Conservation (phyloP, 2,113 vertebrate species). For the Accipiter cooperii region DNA sequence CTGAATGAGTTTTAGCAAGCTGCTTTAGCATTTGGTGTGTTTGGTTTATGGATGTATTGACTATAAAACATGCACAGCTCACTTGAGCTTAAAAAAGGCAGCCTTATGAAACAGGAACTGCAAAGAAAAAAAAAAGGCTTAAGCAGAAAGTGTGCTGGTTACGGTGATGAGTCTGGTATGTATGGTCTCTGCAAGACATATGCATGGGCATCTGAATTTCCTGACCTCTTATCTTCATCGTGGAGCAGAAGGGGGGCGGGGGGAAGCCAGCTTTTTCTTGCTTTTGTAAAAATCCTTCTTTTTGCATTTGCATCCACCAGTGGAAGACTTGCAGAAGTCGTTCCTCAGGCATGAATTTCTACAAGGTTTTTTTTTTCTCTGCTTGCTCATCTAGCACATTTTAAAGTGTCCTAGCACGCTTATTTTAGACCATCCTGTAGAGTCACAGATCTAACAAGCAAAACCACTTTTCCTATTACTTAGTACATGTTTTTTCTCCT, state of each 20-base stretch:
- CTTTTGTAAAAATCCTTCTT: background rate
- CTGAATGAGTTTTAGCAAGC: conserved; percentile 27
- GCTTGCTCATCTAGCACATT: background rate
- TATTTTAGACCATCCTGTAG: background rate
- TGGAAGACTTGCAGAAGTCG: background rate
- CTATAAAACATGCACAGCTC: background rate
- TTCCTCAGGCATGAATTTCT: background rate
- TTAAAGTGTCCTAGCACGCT: background rate
- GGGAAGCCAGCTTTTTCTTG: no score
- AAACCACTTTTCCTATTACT: background rate
- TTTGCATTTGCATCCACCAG: background rate
- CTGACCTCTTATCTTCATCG: background rate
- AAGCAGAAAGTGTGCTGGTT: background rate
- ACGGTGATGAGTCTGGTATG: background rate
- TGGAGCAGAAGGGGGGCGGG: background rate
- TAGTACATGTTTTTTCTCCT: background rate
- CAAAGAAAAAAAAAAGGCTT: background rate
- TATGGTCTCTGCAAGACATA: background rate
- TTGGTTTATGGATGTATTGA: conserved; percentile 3
- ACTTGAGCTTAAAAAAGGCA: background rate
- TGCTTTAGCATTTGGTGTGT: background rate
- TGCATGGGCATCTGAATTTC: background rate
- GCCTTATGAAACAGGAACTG: background rate
- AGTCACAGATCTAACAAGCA: background rate
- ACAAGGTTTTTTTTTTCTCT: background rate